phyloP scores from a whole-genome alignment of 2,113 vertebrate genomes.

The Planiliza haematocheilus region DNA sequence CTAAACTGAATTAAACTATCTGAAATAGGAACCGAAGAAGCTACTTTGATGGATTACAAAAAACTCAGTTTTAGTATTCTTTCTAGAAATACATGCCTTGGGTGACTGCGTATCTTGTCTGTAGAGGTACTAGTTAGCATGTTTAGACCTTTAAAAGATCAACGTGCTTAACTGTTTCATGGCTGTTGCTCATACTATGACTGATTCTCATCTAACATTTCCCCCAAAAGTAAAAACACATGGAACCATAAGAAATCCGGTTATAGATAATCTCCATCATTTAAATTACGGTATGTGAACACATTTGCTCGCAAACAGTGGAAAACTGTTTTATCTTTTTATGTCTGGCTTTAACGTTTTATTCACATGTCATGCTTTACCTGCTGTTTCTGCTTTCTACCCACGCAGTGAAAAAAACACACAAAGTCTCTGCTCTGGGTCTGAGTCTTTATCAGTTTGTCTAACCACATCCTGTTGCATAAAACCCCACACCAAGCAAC shows the following conservation, averaged over 20 bases:
- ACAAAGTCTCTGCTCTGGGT: constrained; percentile 68
- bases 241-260: neutral
- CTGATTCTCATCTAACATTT: neutral
- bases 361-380: constrained; percentile 56
- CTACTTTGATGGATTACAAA: no score
- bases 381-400: constrained; percentile 57
- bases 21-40: no score
- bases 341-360: constrained; percentile 38
- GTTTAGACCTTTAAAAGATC: no score
- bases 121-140: neutral
- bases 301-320: constrained; percentile 13
- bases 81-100: no score
- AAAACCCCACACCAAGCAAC: constrained; percentile 68
- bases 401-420: constrained; percentile 62
- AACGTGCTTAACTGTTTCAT: no score
- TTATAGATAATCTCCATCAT: no score
- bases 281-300: neutral
- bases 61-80: no score
- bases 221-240: neutral
- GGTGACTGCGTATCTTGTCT: neutral
- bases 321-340: constrained; percentile 43
- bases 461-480: constrained; percentile 84
- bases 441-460: constrained; percentile 72
- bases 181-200: no score
- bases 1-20: no score